These are phyloP conservation scores for Tribolium castaneum DNA, from an alignment of 1,140 invertebrate genomes.

Conservation along the genomic window DNA sequence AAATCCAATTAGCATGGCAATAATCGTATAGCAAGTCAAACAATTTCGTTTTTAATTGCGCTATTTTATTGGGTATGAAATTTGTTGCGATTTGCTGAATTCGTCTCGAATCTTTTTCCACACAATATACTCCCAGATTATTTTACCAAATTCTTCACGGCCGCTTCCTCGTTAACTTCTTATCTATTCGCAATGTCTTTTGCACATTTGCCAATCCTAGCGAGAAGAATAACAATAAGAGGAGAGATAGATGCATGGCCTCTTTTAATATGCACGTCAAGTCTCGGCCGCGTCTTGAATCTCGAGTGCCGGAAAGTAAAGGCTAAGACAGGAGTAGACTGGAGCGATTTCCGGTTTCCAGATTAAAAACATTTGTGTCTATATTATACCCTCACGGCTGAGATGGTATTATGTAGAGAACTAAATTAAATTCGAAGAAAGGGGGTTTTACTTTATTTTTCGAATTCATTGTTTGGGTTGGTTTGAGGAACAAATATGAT, in stretches of 20 bases:
- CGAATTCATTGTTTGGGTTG: background rate
- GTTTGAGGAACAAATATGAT: constrained; percentile 21
- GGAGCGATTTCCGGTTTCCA: constrained; percentile 35
- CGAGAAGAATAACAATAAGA: constrained; percentile 58
- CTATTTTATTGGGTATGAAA: background rate
- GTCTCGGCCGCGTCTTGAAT: constrained; percentile 45
- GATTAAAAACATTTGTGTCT: constrained; percentile 42
- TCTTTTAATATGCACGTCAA: constrained; percentile 48
- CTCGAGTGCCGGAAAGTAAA: constrained; percentile 43
- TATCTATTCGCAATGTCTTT: constrained; percentile 59
- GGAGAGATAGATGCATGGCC: constrained; percentile 41
- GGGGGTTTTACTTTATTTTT: background rate
- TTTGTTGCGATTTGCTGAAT: background rate
- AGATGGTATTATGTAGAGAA: constrained; percentile 1
- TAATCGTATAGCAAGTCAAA: background rate
- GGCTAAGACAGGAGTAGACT: constrained; percentile 36
- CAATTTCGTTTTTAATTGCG: background rate
- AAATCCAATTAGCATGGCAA: constrained; percentile 10
- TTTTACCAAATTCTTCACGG: constrained; percentile 40
- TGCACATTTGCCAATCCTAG: constrained; percentile 56
- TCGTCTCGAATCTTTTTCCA: constrained; percentile 35
- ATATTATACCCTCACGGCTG: constrained; percentile 13
- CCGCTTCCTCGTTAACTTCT: constrained; percentile 52
- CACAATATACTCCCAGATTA: constrained; percentile 33
- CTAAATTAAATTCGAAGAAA: constrained; percentile 24